A percentile compares a stretch with the other conserved stretches of the same genome.
Evolutionary conservation across 1,140 invertebrate species (phyloP).

Genomic region (Cydia amplana): DNA sequence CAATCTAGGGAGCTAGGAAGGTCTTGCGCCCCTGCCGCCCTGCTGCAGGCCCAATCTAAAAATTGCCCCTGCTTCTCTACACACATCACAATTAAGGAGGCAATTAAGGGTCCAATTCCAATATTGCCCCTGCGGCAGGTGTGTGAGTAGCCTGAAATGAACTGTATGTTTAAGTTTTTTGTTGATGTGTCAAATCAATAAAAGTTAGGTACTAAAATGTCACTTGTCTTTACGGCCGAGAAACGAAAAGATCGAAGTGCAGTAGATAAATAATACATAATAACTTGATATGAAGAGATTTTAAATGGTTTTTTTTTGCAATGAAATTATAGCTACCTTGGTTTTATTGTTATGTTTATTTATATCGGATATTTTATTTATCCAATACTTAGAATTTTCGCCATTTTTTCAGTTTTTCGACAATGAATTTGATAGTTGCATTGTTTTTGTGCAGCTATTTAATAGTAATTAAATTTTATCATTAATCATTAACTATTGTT

Average conservation of each 20-base stretch:
- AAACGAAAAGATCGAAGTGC: slow-evolving; percentile 8
- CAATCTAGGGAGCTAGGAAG: no score
- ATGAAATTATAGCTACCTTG: background rate
- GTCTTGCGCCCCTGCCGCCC: no score
- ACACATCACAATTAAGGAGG: no score
- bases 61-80: no score
- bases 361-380: background rate
- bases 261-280: slow-evolving; percentile 6
- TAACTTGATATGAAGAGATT: slow-evolving; percentile 5
- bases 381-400: background rate
- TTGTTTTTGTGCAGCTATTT: slow-evolving; percentile 6
- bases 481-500: background rate
- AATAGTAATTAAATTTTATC: background rate
- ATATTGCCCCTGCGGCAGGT: no score
- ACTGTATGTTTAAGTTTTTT: background rate
- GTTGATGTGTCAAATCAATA: background rate
- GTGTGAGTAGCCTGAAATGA: background rate
- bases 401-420: background rate
- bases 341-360: background rate
- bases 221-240: background rate
- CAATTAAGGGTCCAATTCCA: no score
- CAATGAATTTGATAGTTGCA: slow-evolving; percentile 1
- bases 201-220: background rate
- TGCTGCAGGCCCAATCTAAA: no score
- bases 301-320: background rate